Base-by-base conservation (phyloP, 2,888 invertebrate species). In the Entomobrya multifasciata region DNA sequence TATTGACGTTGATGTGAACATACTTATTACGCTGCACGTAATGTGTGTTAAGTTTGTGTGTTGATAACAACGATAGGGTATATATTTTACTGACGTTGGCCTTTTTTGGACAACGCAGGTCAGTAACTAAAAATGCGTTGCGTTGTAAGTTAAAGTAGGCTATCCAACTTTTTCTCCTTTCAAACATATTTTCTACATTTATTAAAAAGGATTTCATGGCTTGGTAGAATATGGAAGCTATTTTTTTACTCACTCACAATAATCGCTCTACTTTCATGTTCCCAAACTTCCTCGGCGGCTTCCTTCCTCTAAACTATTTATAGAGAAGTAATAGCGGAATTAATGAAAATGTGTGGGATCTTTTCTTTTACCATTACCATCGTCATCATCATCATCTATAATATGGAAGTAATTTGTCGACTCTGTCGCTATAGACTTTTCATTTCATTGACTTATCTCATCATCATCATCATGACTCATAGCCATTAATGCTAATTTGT, bases 61-160 rank as follows among this genome's bases (percentile, higher is more conserved):
- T 67, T 41, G 44, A 17, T 52, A 52, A 67, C 41, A 41, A 41
- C 55, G 36, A 36, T 4, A 52, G n/a, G 11, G 5, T 2, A 52
- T n/a, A 17, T 70, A 55, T 84, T 47, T 36, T 78, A 57, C n/a
- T 47, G 25, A 84, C 55, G 57, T 65, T 65, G 77, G 67, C 13
- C 13, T 25, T 83, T 83, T 72, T 67, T 65, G 83, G 83, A 84
- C 65, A 76, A 77, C 77, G 76, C 83, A 84, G 83, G 83, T 84
- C 83, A 84, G 83, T 84, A 60, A 74, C 41, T 49, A 52, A 83
- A 20, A 70, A 55, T 36, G 30, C 47, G 47, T 80, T 20, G 30
- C n/a, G n/a, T n/a, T n/a, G 55, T 47, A 81, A 11, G 17, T 36
- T 36, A 36, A 36, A 3, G 15, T 36, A n/a, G n/a, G n/a, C 10